phyloP scores from a whole-genome alignment of 2,797 vertebrate species.

The Gymnoscopelus braueri region DNA sequence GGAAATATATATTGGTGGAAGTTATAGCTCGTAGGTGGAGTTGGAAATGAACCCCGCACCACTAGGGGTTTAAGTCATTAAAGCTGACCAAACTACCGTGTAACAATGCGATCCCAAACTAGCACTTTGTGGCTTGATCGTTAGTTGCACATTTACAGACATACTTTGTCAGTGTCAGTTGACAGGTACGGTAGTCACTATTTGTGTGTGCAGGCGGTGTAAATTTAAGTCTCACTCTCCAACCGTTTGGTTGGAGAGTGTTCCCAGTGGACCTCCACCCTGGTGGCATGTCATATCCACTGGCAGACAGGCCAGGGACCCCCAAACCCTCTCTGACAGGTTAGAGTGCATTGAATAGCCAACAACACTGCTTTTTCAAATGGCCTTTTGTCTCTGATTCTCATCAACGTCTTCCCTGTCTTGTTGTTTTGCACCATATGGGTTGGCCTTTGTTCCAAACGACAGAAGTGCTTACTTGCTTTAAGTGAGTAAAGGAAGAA shows the following conservation, averaged over 20 bases:
- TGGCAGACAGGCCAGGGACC: constrained; percentile 65
- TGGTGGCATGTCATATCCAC: constrained; percentile 55
- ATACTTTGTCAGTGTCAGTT: constrained; percentile 30
- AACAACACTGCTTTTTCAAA: constrained; percentile 47
- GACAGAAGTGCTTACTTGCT: constrained; percentile 26
- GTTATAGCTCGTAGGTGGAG: constrained; percentile 32
- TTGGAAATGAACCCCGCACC: constrained; percentile 48
- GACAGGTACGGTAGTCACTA: constrained; percentile 21
- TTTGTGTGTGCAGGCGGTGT: background rate
- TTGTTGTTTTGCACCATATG: constrained; percentile 64
- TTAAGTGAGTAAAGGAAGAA: constrained; percentile 35
- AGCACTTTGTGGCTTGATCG: constrained; percentile 20
- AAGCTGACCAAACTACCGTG: constrained; percentile 45
- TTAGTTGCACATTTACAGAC: background rate
- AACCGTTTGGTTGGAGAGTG: constrained; percentile 44
- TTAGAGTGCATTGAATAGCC: constrained; percentile 49
- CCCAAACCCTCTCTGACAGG: constrained; percentile 68
- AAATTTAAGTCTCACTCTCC: constrained; percentile 41
- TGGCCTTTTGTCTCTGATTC: constrained; percentile 71
- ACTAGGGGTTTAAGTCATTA: constrained; percentile 50
- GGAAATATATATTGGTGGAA: constrained; percentile 44
- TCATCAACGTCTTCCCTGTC: constrained; percentile 56
- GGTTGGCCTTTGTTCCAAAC: constrained; percentile 43
- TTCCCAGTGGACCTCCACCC: constrained; percentile 52
- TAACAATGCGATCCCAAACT: constrained; percentile 28